Percentiles rank a stretch among this genome's conserved stretches.
Evolutionary conservation across 2,888 invertebrate genomes (phyloP).

Genomic region (Caenorhabditis uteleia): DNA sequence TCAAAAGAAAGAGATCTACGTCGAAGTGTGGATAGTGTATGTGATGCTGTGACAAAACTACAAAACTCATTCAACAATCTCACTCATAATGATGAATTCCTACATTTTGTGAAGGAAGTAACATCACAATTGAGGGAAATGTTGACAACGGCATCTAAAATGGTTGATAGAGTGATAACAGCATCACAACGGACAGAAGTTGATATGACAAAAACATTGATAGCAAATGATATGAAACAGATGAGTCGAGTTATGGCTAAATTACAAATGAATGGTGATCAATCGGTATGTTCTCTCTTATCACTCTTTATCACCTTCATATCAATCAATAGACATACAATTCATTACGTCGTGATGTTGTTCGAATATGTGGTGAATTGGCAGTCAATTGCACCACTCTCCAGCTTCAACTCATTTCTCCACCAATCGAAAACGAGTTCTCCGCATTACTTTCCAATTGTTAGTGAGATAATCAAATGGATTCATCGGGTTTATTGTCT

Average conservation of each 20-base stretch:
- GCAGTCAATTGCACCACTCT: constrained; percentile 49
- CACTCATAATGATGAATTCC: constrained; percentile 47
- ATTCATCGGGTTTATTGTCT: no score
- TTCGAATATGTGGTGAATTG: constrained; percentile 51
- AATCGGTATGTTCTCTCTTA: constrained; percentile 7
- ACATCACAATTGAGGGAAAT: constrained; percentile 40
- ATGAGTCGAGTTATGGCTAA: constrained; percentile 53
- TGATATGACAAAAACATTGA: constrained; percentile 49
- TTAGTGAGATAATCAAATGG: no score
- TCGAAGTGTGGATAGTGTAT: constrained; percentile 27
- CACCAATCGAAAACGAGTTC: constrained; percentile 34
- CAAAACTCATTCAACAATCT: constrained; percentile 49
- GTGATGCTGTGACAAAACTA: constrained; percentile 43
- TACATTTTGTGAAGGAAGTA: constrained; percentile 37
- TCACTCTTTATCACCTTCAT: not conserved
- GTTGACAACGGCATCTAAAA: constrained; percentile 31
- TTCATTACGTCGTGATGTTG: constrained; percentile 46
- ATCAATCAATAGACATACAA: constrained; percentile 45
- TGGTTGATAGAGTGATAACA: constrained; percentile 23
- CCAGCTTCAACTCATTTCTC: constrained; percentile 26
- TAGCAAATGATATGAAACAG: constrained; percentile 55
- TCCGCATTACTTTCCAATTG: constrained; percentile 33
- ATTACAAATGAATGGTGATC: constrained; percentile 27
- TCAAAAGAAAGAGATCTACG: no score
- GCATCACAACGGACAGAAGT: constrained; percentile 31